Conservation (phyloP, 2,888 invertebrate genomes). For the Neoscelio sp. region DNA sequence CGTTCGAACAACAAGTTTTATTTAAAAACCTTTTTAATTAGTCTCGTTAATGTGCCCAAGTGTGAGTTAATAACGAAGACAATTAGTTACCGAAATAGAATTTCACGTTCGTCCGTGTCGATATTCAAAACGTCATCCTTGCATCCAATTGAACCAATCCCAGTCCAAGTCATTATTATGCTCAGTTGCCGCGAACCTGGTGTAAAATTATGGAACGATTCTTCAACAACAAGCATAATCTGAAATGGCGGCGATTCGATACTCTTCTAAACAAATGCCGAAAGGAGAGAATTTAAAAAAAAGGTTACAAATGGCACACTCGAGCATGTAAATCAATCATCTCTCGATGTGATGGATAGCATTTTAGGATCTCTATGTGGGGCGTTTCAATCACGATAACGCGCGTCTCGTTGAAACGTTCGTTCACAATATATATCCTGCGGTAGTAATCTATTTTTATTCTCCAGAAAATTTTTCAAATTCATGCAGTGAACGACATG, state of each 20-base stretch:
- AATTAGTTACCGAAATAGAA: not conserved
- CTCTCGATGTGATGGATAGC: conserved; percentile 41
- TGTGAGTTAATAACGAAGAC: no score
- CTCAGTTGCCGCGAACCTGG: not conserved
- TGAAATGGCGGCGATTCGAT: conserved; percentile 12
- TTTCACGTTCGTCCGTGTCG: no score
- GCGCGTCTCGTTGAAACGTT: conserved; percentile 34
- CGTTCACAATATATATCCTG: conserved; percentile 28
- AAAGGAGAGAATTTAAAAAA: conserved; percentile 29
- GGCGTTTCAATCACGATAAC: conserved; percentile 47
- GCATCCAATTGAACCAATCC: no score
- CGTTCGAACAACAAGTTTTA: conserved; percentile 34
- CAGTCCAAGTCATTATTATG: no score
- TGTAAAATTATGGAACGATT: conserved; percentile 43
- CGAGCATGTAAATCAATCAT: conserved; percentile 53
- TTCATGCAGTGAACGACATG: no score
- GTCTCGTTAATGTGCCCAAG: conserved; percentile 22
- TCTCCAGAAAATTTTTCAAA: not conserved
- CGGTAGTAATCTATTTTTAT: conserved; percentile 26
- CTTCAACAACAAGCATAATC: conserved; percentile 30
- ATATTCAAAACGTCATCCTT: no score
- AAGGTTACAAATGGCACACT: conserved; percentile 43
- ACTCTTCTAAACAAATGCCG: conserved; percentile 20
- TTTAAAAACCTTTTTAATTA: conserved; percentile 38
- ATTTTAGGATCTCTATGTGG: conserved; percentile 39